Base-by-base conservation (phyloP, 2,113 vertebrate species). In the Ivindomyrus marchei region DNA sequence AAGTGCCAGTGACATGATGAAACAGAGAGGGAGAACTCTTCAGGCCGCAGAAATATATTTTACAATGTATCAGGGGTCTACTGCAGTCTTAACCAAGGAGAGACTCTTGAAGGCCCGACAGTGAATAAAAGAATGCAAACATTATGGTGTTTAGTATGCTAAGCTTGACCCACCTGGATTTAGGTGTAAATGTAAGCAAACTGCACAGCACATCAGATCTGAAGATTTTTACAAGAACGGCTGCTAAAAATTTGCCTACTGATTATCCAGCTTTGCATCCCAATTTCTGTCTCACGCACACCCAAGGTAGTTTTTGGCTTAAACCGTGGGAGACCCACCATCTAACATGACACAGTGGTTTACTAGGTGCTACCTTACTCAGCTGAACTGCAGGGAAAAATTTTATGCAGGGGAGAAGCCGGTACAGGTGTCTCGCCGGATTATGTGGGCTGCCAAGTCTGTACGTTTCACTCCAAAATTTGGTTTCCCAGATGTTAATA, bases 1-100 rank as follows among this genome's bases (percentile, higher is more conserved):
- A 99, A 98, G 97, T 96, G 97, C 97, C 98, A 98, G 94, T 94
- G 95, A 94, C 96, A 96, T 97, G 96, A 96, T 96, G 96, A 94
- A 96, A 96, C 94, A 96, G 97, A 96, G 96, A 96, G 94, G 97
- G 96, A 97, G 96, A 97, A 97, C 96, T 96, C 97, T 96, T 96
- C 95, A 95, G 97, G 97, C 97, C 94, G 95, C 97, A 96, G 97
- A 97, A 97, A 70, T 31, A 70, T 4, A 13, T 15, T 97, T 94
- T 95, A 39, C 1, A 6, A 77, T 15, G 1, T 7, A 77, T 39
- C 11, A 1, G 74, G 74, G 74, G 31, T 80, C 36, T 80, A 80
- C 36, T 85, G 83, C 83, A 46, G 90, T 96, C 95, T 95, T 98
- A 98, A 98, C 98, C 98, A 98, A 98, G 94, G 93, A 94, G 93